Percentiles rank a stretch among this genome's conserved stretches.
Conservation (phyloP, 2,113 vertebrate species). For the Cairina moschata region DNA sequence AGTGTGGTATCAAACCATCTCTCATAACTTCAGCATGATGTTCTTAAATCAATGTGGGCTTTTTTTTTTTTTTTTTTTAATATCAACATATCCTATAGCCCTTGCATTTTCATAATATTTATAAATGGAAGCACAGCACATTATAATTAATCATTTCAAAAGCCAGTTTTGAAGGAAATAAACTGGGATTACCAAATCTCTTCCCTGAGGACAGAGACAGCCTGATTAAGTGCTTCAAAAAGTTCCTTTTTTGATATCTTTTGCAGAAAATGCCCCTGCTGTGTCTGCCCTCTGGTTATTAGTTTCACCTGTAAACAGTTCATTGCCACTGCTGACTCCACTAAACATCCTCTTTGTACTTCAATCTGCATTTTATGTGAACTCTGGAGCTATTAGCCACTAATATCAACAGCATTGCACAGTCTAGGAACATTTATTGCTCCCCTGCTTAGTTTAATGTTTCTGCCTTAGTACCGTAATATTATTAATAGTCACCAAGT, state of each 20-base stretch:
- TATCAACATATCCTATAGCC: neutral
- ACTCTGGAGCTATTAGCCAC: constrained; percentile 79
- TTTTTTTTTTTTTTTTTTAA: neutral
- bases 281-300: constrained; percentile 60
- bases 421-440: constrained; percentile 75
- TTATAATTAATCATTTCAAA: constrained; percentile 38
- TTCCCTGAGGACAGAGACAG: constrained; percentile 5
- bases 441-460: constrained; percentile 82
- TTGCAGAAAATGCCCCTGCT: constrained; percentile 53
- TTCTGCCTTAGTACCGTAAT: constrained; percentile 76
- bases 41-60: constrained; percentile 29
- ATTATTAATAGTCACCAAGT: constrained; percentile 80
- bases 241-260: constrained; percentile 47
- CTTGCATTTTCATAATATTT: neutral
- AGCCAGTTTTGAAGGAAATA: neutral
- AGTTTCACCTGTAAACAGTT: constrained; percentile 77
- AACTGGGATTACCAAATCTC: constrained; percentile 29
- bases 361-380: constrained; percentile 80
- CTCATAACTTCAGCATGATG: constrained; percentile 44
- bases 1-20: constrained; percentile 49
- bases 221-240: constrained; percentile 37
- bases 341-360: constrained; percentile 74
- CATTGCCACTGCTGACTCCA: constrained; percentile 72
- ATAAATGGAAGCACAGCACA: neutral
- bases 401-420: constrained; percentile 77